Percentiles rank a stretch among this genome's conserved stretches.
Evolutionary conservation across 2,113 vertebrate species (phyloP).

Genomic region (Phoxinus phoxinus): DNA sequence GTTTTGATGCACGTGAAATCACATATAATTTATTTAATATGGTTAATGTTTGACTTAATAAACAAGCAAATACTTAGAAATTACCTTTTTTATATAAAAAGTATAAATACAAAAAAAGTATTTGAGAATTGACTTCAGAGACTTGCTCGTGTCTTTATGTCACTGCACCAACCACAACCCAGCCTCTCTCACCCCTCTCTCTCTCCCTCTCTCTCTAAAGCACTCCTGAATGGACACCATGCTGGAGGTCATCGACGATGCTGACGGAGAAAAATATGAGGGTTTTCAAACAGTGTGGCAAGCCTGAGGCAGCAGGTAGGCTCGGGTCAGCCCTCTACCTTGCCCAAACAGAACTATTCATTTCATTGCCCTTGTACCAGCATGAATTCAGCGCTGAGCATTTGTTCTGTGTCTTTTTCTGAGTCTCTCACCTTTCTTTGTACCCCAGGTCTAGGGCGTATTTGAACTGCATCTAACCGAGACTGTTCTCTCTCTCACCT

Average conservation of each 20-base stretch:
- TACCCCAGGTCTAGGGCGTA: slow-evolving; percentile 28
- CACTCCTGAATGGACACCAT: slow-evolving; percentile 9
- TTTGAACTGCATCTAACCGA: slow-evolving; percentile 41
- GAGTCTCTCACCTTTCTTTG: slow-evolving; percentile 5
- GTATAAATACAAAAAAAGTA: background rate
- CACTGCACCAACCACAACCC: background rate
- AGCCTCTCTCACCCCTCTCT: background rate
- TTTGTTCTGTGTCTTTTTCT: slow-evolving; percentile 26
- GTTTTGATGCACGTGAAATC: background rate
- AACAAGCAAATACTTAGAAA: background rate
- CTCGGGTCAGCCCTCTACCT: slow-evolving; percentile 44
- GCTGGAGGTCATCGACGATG: slow-evolving; percentile 41
- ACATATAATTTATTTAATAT: background rate
- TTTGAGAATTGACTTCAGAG: slow-evolving; percentile 9
- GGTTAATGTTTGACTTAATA: background rate
- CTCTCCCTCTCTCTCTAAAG: background rate
- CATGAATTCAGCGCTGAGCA: slow-evolving; percentile 42
- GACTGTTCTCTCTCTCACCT: slow-evolving; percentile 48
- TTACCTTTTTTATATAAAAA: too few species aligned
- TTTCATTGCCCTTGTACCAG: slow-evolving; percentile 52
- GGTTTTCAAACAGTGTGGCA: slow-evolving; percentile 37
- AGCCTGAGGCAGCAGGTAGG: slow-evolving; percentile 45
- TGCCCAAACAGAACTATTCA: slow-evolving; percentile 47
- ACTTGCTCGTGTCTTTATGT: background rate
- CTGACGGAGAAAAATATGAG: slow-evolving; percentile 55